Conservation (phyloP, 1,140 invertebrate genomes). For the Pteromalus puparum region DNA sequence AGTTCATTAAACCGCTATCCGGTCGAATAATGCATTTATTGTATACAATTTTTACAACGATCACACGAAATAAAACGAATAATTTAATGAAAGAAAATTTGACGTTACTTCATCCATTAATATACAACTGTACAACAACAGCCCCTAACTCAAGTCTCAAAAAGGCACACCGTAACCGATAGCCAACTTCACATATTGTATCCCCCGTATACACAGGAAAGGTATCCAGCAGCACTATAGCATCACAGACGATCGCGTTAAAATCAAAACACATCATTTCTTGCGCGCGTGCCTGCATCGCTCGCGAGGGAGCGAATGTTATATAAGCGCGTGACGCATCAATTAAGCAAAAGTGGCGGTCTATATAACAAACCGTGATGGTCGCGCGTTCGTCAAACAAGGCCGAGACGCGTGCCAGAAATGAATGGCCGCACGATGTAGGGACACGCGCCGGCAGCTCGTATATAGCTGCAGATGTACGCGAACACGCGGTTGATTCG, state of each 20-base stretch:
- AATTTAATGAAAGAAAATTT: too few species aligned
- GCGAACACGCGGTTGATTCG: not conserved
- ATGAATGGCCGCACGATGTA: conserved; percentile 49
- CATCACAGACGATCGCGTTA: conserved; percentile 19
- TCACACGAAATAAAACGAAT: too few species aligned
- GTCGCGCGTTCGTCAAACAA: conserved; percentile 51
- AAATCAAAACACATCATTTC: conserved; percentile 39
- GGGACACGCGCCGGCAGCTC: conserved; percentile 9
- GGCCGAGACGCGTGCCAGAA: conserved; percentile 48
- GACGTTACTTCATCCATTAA: too few species aligned
- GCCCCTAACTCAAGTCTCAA: too few species aligned
- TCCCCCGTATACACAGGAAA: too few species aligned
- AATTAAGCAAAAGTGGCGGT: conserved; percentile 46
- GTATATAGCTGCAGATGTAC: conserved; percentile 49
- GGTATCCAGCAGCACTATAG: too few species aligned
- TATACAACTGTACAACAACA: too few species aligned
- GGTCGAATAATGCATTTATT: not conserved
- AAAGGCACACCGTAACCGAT: not conserved
- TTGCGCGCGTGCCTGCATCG: not conserved
- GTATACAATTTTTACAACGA: too few species aligned
- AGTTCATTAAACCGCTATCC: too few species aligned
- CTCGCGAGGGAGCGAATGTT: not conserved
- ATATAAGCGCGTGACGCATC: conserved; percentile 40
- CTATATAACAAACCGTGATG: conserved; percentile 21
- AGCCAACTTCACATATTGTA: not conserved